Percentiles rank a stretch among this genome's conserved stretches.
Conservation (phyloP, 1,140 invertebrate species). For the Wiebesia pumilae region DNA sequence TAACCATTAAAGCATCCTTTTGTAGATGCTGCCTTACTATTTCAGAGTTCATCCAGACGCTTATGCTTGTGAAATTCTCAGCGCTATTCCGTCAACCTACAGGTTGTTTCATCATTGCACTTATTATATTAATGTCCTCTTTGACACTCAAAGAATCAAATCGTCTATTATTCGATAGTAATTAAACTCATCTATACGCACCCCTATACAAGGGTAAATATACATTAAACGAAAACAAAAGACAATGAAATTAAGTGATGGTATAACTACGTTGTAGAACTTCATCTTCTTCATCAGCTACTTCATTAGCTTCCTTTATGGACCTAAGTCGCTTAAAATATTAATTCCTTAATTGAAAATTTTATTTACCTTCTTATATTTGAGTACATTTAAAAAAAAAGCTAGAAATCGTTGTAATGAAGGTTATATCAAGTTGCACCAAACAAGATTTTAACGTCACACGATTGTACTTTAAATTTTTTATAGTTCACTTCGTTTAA, state of each 20-base stretch:
- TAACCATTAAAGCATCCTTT: background rate
- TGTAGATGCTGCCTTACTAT: background rate
- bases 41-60: background rate
- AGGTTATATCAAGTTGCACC: background rate
- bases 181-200: background rate
- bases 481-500: background rate
- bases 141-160: background rate
- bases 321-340: background rate
- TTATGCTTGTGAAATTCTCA: too few relatives aligned
- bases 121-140: background rate
- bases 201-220: background rate
- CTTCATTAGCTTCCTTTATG: background rate
- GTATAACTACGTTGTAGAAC: background rate
- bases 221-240: background rate
- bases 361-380: background rate
- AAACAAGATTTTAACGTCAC: background rate
- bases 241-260: background rate
- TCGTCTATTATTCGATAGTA: background rate
- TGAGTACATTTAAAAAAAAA: background rate
- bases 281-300: background rate
- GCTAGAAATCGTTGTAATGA: background rate
- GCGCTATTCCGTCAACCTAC: background rate
- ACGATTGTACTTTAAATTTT: background rate
- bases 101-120: background rate
- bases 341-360: background rate